phyloP scores from a whole-genome alignment of 2,797 vertebrate genomes.

The Phoxinus dragarum region DNA sequence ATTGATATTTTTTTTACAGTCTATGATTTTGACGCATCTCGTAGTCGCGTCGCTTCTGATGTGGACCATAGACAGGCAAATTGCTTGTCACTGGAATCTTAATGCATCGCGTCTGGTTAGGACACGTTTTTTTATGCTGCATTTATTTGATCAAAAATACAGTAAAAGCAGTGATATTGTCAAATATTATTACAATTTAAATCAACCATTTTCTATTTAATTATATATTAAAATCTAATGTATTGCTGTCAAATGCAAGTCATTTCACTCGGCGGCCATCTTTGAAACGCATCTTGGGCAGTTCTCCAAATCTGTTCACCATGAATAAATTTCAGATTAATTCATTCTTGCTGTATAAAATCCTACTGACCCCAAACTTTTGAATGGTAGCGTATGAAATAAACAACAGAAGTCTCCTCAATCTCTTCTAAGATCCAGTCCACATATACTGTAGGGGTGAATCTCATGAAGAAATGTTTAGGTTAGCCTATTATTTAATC shows the following conservation, averaged over 20 bases:
- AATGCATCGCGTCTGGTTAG: no score
- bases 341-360: not conserved
- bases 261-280: not conserved
- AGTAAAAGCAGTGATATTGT: not conserved
- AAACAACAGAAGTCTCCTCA: not conserved
- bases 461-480: not conserved
- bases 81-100: no score
- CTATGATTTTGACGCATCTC: no score
- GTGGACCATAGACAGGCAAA: no score
- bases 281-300: not conserved
- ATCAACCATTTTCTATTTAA: not conserved
- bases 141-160: not conserved
- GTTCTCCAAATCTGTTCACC: not conserved
- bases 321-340: not conserved
- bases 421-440: constrained; percentile 13
- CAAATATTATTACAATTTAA: not conserved
- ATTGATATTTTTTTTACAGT: no score
- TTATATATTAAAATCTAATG: not conserved
- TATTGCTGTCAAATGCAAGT: not conserved
- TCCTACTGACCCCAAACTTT: not conserved
- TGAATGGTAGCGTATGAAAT: not conserved
- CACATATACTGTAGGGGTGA: constrained; percentile 14
- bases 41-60: no score
- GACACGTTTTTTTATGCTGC: no score
- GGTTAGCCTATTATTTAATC: not conserved